Evolutionary conservation across 2,113 vertebrate genomes (phyloP), one percentile per base, ranked within the genome.

Genomic region (Phrynosoma platyrhinos): DNA sequence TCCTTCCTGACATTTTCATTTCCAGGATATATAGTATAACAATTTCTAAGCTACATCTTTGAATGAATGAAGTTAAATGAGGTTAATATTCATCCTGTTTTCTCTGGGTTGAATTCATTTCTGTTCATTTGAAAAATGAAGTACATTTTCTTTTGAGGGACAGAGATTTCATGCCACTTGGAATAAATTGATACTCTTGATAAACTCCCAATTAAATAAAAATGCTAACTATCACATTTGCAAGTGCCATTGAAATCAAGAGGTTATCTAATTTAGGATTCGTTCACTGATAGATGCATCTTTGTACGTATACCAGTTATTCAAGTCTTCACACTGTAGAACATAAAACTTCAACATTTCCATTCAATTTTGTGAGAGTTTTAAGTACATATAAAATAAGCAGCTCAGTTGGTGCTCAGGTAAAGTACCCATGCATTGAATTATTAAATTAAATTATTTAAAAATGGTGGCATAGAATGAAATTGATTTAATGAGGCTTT

Each of bases 1-100:
- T 84, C 0, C 85, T 76, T 85, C 85, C 93, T 85, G 83, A 84
- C 32, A 66, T 23, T 89, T 91, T 90, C 12, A 85, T 89, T 72
- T 72, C 23, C 52, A 9, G 3, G 6, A 2, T 0, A 36, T 47
- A 79, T 47, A 81, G 47, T 21, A 66, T 52, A 68, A 83, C 76
- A 87, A 74, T 69, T 89, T 71, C 30, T 71, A 30, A 71, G 9
- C 68, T 30, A 71, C 68, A 27, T 71, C 68, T 74, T 83, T 88
- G 83, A 85, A 89, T 36, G 12, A 88, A 84, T 84, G 30, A 1
- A 0, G 21, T 30, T 12, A 32, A 40, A 47, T 78, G 36, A 86
- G 0, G 12, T 68, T 78, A 78, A 86, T 75, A 62, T 75, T 84
- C 52, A 42, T 86, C 82, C 75, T 68, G 52, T 76, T 0, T 90